A percentile compares a stretch with the other conserved stretches of the same genome.
Conservation (phyloP, 2,797 vertebrate species). For the Eidolon dupreanum region DNA sequence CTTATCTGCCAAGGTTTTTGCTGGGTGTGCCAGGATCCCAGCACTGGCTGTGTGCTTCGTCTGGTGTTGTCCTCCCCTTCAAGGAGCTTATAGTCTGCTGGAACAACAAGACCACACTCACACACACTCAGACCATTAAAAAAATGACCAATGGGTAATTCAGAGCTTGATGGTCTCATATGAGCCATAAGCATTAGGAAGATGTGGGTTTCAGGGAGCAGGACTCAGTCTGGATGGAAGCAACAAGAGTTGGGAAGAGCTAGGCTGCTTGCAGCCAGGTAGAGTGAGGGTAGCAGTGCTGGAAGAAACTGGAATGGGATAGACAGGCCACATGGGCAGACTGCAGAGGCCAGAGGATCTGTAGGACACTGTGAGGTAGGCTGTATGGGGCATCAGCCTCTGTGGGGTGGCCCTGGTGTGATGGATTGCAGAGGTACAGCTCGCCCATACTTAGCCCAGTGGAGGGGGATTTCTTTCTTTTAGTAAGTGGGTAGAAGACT, state of each 20-base stretch:
- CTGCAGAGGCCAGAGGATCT: not conserved
- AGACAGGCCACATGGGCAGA: not conserved
- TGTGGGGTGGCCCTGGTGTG: not conserved
- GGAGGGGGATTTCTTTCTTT: not conserved
- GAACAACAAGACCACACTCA: not conserved
- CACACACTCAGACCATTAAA: not conserved
- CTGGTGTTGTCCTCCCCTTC: not conserved
- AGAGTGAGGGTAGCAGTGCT: not conserved
- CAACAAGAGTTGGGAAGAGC: not conserved
- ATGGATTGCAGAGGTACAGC: not conserved
- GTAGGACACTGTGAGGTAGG: not conserved
- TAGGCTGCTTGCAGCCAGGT: not conserved
- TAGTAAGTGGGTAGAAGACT: not conserved
- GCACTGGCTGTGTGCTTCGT: rapidly evolving
- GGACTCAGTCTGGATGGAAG: not conserved
- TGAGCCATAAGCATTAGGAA: not conserved
- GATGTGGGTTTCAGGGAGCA: not conserved
- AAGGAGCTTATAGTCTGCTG: not conserved
- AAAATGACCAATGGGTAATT: not conserved
- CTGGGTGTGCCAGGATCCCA: rapidly evolving
- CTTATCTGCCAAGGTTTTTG: rapidly evolving
- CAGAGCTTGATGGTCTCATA: not conserved
- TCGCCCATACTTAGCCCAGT: not conserved
- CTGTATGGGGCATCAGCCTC: not conserved
- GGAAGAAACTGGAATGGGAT: not conserved